Base-by-base conservation (phyloP, 1,140 invertebrate species). In the Penaeus indicus region DNA sequence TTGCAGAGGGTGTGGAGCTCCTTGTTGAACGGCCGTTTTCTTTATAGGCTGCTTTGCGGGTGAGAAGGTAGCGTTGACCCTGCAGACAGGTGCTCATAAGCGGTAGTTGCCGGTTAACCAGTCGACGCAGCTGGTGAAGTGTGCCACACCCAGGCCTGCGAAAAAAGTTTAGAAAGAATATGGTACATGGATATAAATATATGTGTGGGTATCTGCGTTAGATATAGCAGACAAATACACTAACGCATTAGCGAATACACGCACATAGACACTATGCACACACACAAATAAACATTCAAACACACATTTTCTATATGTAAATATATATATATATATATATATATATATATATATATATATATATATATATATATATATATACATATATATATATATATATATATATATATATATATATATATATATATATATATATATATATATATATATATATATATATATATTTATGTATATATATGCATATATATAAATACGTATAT, bases 301-400 rank as follows among this genome's bases (percentile, higher is more conserved):
- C 25, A 77, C 18, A 21, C 2, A 18, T n/a, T 21, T 77, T 18
- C 25, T n/a, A 47, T 27, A 3, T 27, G n/a, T 79, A 38, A 8
- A 19, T 42, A 38, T 47, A 18, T 19, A 21, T 2, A 27, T 79
- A 79, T 11, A 18, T 47, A 79, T 19, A 8, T 38, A 79, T 79
- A 8, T 64, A 83, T 64, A 63, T 38, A 83, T 63, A 83, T 83
- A 63, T 27, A 83, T 64, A 83, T 64, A 83, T 64, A 83, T 83
- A 83, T 83, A 83, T 83, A 83, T 83, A 83, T 63, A 83, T 83
- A 63, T 63, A 83, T 63, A 83, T 64, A 62, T 83, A 64, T 83
- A 63, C 64, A 83, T 83, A 83, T 83, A 83, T 83, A 83, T 83
- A 83, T 83, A 63, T 83, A 83, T 83, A 63, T 83, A 83, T 83